Base-by-base conservation (phyloP, 2,888 invertebrate genomes). In the Amphipyra berbera region DNA sequence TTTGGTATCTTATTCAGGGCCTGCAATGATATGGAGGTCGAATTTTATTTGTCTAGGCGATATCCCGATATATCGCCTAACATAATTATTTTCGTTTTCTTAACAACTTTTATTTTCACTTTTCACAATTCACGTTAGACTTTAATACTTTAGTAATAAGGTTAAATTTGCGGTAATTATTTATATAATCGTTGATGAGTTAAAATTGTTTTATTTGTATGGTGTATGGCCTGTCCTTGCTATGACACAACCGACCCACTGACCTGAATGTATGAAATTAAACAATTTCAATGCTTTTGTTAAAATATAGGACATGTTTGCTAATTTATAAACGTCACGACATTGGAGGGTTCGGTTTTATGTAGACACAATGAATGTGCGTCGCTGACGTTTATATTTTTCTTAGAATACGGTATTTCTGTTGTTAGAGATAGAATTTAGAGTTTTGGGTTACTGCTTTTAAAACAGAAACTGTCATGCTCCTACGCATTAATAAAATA, bases 211-310 rank as follows among this genome's bases (percentile, higher is more conserved):
- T 48, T 55, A 57, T 64, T 57, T 60, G 61, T 68, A 77, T 79
- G 68, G 77, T 68, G 65, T 69, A 66, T 48, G 55, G 47, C 52
- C 49, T 70, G 79, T 66, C 82, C 78, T 76, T 74, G 81, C 60
- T 65, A 54, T 77, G 76, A 66, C 68, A 72, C 63, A 67, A 63
- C 44, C 63, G 74, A 72, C 82, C 79, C 37, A 82, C 65, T 82
- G 64, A 79, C 82, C 81, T 55, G 40, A 67, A 75, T 66, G 37
- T 64, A 33, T 62, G 15, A 70, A 68, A 70, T 58, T 59, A 72
- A 74, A 76, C 59, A 70, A 68, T 68, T 77, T 71, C 38, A 38
- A 55, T 56, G 53, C 57, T 68, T 66, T 74, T 68, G 63, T 81
- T 73, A 61, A 68, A 64, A 68, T 75, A 74, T 73, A 47, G 72